Conservation (phyloP, 2,888 invertebrate genomes). For the Caenorhabditis becei region DNA sequence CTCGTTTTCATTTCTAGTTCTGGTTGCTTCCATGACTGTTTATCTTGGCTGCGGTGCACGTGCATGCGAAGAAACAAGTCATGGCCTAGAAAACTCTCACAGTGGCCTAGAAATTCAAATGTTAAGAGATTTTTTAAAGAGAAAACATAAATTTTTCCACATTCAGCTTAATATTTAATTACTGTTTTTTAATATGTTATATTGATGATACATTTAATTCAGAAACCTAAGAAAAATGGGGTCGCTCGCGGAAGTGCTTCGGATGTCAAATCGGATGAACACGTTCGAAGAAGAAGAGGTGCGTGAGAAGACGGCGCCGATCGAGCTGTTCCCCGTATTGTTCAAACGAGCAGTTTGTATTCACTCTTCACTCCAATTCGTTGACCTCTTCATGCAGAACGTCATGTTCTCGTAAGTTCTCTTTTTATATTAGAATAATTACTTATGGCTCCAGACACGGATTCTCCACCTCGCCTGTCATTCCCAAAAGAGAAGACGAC, state of each 20-base stretch:
- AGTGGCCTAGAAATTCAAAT: slow-evolving; percentile 1
- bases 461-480: slow-evolving; percentile 47
- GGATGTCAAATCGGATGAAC: slow-evolving; percentile 7
- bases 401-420: slow-evolving; percentile 55
- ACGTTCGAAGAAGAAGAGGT: background rate
- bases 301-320: background rate
- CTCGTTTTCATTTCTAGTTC: background rate
- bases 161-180: too few species aligned
- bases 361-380: slow-evolving; percentile 61
- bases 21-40: too few species aligned
- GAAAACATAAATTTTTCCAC: too few species aligned
- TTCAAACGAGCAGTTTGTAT: slow-evolving; percentile 59
- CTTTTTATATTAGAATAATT: background rate
- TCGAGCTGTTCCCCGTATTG: slow-evolving; percentile 32
- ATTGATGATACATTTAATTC: too few species aligned
- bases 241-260: background rate
- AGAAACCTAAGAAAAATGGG: background rate
- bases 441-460: slow-evolving; percentile 43
- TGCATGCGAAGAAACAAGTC: too few species aligned
- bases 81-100: background rate
- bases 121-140: background rate
- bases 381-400: slow-evolving; percentile 57
- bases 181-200: too few species aligned
- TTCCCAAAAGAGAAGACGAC: slow-evolving; percentile 16
- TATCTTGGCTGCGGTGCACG: too few species aligned